phyloP scores from a whole-genome alignment of 2,888 invertebrate genomes.

The Conistra vaccinii region DNA sequence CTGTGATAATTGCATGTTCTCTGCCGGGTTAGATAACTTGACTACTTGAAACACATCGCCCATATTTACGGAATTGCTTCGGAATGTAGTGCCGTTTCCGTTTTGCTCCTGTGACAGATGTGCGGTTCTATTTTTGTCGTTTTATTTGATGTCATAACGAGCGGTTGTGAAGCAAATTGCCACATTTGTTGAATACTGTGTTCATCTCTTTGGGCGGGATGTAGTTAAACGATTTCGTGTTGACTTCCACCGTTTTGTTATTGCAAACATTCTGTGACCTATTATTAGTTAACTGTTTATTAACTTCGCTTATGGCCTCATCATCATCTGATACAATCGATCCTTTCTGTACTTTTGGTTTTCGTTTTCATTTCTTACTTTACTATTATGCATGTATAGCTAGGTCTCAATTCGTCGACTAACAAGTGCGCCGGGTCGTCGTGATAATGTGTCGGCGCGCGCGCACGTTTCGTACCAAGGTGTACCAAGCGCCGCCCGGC shows the following conservation, averaged over 20 bases:
- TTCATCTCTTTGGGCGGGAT: constrained; percentile 30
- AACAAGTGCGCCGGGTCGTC: constrained; percentile 64
- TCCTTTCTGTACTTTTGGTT: background rate
- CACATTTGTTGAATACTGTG: constrained; percentile 40
- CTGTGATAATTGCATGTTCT: constrained; percentile 60
- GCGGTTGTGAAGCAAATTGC: constrained; percentile 37
- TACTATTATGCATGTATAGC: constrained; percentile 20
- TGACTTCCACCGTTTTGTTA: background rate
- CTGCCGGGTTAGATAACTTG: constrained; percentile 58
- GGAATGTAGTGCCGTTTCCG: constrained; percentile 50
- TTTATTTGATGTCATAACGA: constrained; percentile 52
- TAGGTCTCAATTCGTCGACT: constrained; percentile 52
- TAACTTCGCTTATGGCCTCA: constrained; percentile 2
- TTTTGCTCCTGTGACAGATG: constrained; percentile 46
- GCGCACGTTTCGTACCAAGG: constrained; percentile 74
- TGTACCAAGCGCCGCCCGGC: constrained; percentile 84
- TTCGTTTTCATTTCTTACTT: constrained; percentile 11
- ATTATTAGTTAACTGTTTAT: background rate
- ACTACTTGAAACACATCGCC: constrained; percentile 29
- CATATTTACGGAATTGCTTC: constrained; percentile 37
- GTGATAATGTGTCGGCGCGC: constrained; percentile 66
- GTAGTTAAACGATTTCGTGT: constrained; percentile 36
- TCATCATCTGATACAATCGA: background rate
- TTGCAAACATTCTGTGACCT: background rate
- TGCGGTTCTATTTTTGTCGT: constrained; percentile 47